phyloP scores from a whole-genome alignment of 2,888 invertebrate genomes.

The Thereva unica region DNA sequence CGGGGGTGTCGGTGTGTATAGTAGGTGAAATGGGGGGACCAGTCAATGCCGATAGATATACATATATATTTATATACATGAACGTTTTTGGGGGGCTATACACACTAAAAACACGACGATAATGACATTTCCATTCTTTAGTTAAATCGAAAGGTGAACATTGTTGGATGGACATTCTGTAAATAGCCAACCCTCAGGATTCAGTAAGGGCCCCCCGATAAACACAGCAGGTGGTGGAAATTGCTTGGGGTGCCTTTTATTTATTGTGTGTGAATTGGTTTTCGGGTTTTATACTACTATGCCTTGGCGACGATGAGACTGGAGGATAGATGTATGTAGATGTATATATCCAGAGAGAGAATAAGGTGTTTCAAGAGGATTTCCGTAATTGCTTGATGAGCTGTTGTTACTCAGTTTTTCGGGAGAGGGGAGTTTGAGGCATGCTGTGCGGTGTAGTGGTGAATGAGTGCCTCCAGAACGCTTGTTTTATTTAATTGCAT shows the following conservation, averaged over 20 bases:
- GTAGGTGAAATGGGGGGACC: conserved; percentile 14
- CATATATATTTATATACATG: too few relatives aligned
- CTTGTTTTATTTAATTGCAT: conserved; percentile 6
- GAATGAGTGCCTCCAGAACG: background rate
- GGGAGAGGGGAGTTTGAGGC: too few relatives aligned
- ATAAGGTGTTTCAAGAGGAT: conserved; percentile 16
- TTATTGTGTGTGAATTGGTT: conserved; percentile 38
- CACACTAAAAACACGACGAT: too few relatives aligned
- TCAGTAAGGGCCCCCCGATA: too few relatives aligned
- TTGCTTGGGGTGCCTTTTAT: conserved; percentile 2
- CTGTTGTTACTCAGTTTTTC: conserved; percentile 7
- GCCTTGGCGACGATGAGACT: conserved; percentile 6
- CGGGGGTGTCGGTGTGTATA: background rate
- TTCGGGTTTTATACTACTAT: conserved; percentile 9
- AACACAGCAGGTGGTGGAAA: background rate
- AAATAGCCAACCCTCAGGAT: too few relatives aligned
- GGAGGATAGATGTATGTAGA: too few relatives aligned
- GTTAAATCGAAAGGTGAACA: too few relatives aligned
- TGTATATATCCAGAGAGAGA: too few relatives aligned
- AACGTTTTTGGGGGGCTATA: too few relatives aligned
- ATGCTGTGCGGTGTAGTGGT: conserved; percentile 2
- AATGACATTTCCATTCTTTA: too few relatives aligned
- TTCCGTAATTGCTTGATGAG: conserved; percentile 32
- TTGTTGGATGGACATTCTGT: too few relatives aligned
- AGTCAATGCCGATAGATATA: background rate